Percentiles rank a stretch among this genome's conserved stretches.
Conservation (phyloP, 2,888 invertebrate species). For the Zhuqinia jingwanae region DNA sequence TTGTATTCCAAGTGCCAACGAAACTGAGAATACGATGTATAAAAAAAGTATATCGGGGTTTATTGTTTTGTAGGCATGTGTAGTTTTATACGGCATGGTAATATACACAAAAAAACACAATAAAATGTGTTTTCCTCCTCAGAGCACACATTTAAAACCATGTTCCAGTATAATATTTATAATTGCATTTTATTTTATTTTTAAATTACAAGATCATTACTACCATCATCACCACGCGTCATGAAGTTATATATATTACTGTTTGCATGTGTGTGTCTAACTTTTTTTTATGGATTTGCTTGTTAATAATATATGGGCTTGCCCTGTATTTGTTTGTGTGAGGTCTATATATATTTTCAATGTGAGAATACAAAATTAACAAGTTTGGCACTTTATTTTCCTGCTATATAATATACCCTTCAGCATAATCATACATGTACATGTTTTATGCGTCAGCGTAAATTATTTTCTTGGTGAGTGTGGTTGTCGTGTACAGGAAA, state of each 20-base stretch:
- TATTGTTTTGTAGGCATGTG: too few species aligned
- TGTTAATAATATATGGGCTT: slow-evolving; percentile 28
- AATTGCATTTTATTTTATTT: slow-evolving; percentile 25
- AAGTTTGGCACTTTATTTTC: slow-evolving; percentile 33
- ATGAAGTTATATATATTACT: background rate
- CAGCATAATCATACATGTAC: background rate
- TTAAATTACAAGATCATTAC: slow-evolving; percentile 48
- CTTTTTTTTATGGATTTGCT: slow-evolving; percentile 15
- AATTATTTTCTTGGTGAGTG: slow-evolving; percentile 45
- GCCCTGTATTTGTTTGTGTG: background rate
- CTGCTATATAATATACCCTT: too few species aligned
- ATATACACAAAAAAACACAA: background rate
- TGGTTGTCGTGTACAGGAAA: slow-evolving; percentile 26
- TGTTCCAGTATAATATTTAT: slow-evolving; percentile 14
- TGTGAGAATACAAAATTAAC: slow-evolving; percentile 26
- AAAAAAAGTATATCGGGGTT: background rate
- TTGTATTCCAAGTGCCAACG: background rate
- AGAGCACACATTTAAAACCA: slow-evolving; percentile 7
- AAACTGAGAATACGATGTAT: background rate
- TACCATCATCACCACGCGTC: slow-evolving; percentile 25
- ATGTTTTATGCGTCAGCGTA: background rate
- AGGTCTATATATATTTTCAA: too few species aligned
- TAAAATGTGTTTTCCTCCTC: slow-evolving; percentile 21
- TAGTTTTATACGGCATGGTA: too few species aligned
- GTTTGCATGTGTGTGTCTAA: slow-evolving; percentile 9